Base-by-base conservation (phyloP, 30 jellyfish, hydroid and myxozoan genomes). In the Aurelia aurita region DNA sequence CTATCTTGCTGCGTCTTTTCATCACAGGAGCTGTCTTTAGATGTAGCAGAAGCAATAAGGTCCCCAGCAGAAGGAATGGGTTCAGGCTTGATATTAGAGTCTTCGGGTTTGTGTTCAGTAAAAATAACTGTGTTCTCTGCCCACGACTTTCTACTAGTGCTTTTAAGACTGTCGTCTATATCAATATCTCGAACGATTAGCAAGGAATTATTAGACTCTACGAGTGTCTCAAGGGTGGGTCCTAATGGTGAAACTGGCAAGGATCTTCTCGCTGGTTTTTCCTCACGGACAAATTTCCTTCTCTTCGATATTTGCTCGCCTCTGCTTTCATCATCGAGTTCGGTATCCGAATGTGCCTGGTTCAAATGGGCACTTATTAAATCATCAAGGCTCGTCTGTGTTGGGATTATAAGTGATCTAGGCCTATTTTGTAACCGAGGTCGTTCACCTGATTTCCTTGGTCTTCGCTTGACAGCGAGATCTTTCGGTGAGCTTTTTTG, bases 271-370 rank as follows among this genome's bases (percentile, higher is more conserved):
- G 54, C 69, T 14, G 79, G 89, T 31, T 59, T 77, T 53, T 77
- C 79, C 1, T 61, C 89, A 32, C 23, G 70, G 11, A 20, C 69
- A 2, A 44, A 29, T 9, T 22, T 43, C 55, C 64, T 53, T 1
- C 25, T 59, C 43, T 35, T 35, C 79, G 77, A 4, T 35, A 32
- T 29, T n/a, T 31, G 45, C 64, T 58, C 66, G n/a, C 7, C 28
- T 11, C 60, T 65, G 49, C 43, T 11, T 22, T 62, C 81, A 15
- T 64, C 90, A 31, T 63, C 80, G 19, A 80, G 35, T 81, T 63
- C 90, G 20, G 90, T 47, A 25, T 80, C 82, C 26, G 90, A 80
- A 65, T 80, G 80, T 1, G 63, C 57, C 15, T 80, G 80, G 61
- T 58, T 46, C 43, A 23, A 49, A 49, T 80, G 81, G 49, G 21